Conservation (phyloP, 1,140 invertebrate species). For the Spodoptera litura region DNA sequence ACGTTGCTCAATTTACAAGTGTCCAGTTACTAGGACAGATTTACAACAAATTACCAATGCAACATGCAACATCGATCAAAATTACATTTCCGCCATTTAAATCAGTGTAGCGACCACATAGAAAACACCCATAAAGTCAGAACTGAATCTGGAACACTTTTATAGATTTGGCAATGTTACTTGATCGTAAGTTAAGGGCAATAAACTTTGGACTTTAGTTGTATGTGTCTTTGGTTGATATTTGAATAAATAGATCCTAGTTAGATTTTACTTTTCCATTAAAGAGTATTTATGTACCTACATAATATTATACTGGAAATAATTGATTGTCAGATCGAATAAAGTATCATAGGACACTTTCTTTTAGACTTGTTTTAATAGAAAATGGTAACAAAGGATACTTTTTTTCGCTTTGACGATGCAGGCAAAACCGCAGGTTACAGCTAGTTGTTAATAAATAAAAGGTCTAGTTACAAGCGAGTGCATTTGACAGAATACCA, state of each 20-base stretch:
- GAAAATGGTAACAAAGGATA: no score
- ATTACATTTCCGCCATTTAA: conserved; percentile 35
- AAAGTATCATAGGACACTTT: no score
- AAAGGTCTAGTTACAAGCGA: not conserved
- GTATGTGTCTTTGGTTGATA: no score
- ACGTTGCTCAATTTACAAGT: not conserved
- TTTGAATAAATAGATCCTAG: no score
- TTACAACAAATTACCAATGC: conserved; percentile 16
- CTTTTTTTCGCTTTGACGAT: no score
- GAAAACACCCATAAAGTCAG: conserved; percentile 28
- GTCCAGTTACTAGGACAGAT: not conserved
- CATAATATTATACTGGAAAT: no score
- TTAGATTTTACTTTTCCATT: no score
- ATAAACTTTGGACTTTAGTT: not conserved
- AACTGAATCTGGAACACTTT: conserved; percentile 33
- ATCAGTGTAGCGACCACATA: conserved; percentile 31
- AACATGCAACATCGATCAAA: conserved; percentile 21
- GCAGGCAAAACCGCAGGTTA: no score
- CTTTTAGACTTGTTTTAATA: no score
- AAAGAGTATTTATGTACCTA: no score
- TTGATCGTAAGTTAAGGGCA: conserved; percentile 6
- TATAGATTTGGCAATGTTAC: conserved; percentile 33
- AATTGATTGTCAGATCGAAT: no score
- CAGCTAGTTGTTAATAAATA: not conserved
- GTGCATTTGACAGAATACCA: conserved; percentile 20